These are phyloP conservation scores for Argentina silus DNA, from an alignment of 2,797 vertebrate species.

Conservation along the genomic window DNA sequence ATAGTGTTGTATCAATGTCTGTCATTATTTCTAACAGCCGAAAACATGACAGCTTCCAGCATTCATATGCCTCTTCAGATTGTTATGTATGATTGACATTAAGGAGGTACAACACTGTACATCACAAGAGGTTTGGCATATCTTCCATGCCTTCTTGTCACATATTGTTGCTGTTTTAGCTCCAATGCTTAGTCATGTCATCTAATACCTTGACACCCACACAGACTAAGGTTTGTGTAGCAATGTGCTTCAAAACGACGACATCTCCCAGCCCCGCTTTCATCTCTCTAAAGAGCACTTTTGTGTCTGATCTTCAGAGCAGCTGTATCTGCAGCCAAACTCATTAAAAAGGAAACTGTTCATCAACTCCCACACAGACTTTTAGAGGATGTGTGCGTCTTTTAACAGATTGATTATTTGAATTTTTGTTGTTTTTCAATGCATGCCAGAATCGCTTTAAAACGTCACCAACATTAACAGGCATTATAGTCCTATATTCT, in stretches of 20 bases:
- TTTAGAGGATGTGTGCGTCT: slow-evolving; percentile 78
- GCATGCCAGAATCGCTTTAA: slow-evolving; percentile 88
- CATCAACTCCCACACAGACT: slow-evolving; percentile 73
- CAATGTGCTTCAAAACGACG: slow-evolving; percentile 34
- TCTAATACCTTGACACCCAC: slow-evolving; percentile 28
- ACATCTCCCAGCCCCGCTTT: slow-evolving; percentile 35
- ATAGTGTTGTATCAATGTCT: slow-evolving; percentile 16
- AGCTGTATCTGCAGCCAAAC: slow-evolving; percentile 48
- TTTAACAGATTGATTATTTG: slow-evolving; percentile 71
- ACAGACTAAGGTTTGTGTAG: slow-evolving; percentile 36
- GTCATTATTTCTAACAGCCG: slow-evolving; percentile 15
- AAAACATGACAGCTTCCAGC: slow-evolving; percentile 38
- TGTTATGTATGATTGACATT: slow-evolving; percentile 14
- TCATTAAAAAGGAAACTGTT: slow-evolving; percentile 62
- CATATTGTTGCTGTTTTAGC: slow-evolving; percentile 33
- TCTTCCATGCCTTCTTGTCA: slow-evolving; percentile 48
- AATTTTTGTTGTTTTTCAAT: slow-evolving; percentile 69
- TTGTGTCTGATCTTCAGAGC: slow-evolving; percentile 45
- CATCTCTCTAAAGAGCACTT: slow-evolving; percentile 28
- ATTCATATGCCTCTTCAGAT: slow-evolving; percentile 41
- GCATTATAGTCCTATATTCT: slow-evolving; percentile 69
- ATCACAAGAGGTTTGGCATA: not conserved
- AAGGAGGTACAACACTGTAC: not conserved
- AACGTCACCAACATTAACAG: slow-evolving; percentile 80
- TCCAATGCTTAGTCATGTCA: slow-evolving; percentile 29